phyloP scores from a whole-genome alignment of 2,888 invertebrate genomes.

The Leuctra nigra region DNA sequence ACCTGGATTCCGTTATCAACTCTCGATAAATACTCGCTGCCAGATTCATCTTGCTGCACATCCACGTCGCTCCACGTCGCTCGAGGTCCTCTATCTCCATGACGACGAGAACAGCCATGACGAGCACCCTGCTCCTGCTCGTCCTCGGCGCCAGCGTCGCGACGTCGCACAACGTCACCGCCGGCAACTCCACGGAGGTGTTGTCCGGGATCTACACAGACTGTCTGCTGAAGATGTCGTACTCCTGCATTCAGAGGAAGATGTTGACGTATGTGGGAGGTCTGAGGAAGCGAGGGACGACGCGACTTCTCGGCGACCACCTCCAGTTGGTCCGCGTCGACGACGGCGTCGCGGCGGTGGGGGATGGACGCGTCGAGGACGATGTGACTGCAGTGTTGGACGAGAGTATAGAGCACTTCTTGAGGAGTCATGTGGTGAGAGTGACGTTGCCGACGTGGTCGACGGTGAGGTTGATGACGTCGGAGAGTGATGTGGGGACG shows the following conservation, averaged over 20 bases:
- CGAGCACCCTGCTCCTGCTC: too few species aligned
- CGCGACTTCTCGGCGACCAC: constrained; percentile 10
- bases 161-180: too few species aligned
- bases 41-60: too few species aligned
- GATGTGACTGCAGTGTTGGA: constrained; percentile 6
- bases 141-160: too few species aligned
- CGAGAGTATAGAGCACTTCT: constrained; percentile 4
- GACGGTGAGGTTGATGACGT: too few species aligned
- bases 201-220: constrained; percentile 6
- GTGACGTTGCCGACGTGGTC: constrained; percentile 15
- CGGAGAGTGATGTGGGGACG: too few species aligned
- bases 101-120: too few species aligned
- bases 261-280: constrained; percentile 12
- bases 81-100: too few species aligned
- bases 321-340: not conserved
- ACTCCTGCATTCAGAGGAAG: constrained; percentile 13
- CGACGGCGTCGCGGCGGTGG: not conserved
- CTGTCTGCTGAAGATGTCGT: constrained; percentile 14
- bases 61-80: too few species aligned
- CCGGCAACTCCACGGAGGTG: too few species aligned
- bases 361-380: not conserved
- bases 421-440: constrained; percentile 16
- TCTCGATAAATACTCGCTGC: too few species aligned
- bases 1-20: too few species aligned
- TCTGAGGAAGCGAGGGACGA: constrained; percentile 2